A percentile compares a stretch with the other conserved stretches of the same genome.
Evolutionary conservation across 1,140 invertebrate species (phyloP).

Genomic region (Drosophila fuyamai): DNA sequence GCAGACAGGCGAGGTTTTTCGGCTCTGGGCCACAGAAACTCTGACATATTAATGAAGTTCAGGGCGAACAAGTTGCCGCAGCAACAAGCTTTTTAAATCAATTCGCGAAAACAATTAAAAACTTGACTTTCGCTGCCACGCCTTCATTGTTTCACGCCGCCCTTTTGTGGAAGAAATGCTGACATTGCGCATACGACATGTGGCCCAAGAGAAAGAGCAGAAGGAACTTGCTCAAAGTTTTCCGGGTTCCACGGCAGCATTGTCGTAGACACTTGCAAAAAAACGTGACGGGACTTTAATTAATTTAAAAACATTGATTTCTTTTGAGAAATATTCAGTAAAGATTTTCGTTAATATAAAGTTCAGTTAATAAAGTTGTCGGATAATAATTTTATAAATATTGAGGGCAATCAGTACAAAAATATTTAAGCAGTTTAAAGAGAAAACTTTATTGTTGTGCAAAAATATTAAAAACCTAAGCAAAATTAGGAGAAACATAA

Average conservation of each 20-base stretch:
- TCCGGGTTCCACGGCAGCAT: conserved; percentile 1
- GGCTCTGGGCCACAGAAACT: conserved; percentile 20
- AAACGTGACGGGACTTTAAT: not conserved
- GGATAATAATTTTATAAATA: no score
- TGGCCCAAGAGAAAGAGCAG: conserved; percentile 27
- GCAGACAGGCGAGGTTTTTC: conserved; percentile 14
- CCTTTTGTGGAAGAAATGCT: conserved; percentile 16
- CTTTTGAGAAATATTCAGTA: no score
- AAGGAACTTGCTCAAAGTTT: conserved; percentile 36
- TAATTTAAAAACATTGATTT: not conserved
- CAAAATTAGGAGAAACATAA: no score
- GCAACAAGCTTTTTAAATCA: conserved; percentile 71
- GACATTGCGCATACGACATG: conserved; percentile 62
- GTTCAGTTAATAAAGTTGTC: no score
- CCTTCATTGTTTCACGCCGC: not conserved
- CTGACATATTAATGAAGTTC: conserved; percentile 75
- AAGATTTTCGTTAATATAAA: no score
- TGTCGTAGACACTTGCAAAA: conserved; percentile 4
- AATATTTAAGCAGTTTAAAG: no score
- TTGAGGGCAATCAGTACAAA: no score
- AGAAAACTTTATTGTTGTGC: no score
- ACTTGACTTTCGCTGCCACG: conserved; percentile 58
- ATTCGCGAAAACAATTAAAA: conserved; percentile 77
- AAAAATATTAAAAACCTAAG: no score
- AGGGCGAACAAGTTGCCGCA: conserved; percentile 47